Evolutionary conservation across 2,797 vertebrate species (phyloP), one percentile per base, ranked within the genome.

Genomic region (Acanthopagrus latus): DNA sequence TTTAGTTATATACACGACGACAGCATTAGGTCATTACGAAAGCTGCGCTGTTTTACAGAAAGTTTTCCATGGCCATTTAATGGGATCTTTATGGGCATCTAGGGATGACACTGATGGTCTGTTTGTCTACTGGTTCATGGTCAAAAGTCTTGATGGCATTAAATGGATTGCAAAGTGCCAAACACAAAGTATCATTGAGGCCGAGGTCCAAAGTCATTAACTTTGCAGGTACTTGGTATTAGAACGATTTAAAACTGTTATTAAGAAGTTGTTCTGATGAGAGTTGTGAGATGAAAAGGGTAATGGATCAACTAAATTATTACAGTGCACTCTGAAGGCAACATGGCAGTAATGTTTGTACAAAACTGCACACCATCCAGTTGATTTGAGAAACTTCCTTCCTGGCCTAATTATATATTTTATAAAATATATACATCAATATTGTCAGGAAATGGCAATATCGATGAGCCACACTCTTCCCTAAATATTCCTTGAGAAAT

Each of bases 1-100:
- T 20, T 25, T 17, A 21, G 66, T 47, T 13, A 14, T 16, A 18
- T 70, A 48, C n/a, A 48, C 14, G 3, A n/a, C 2, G 23, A 48
- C 16, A 54, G 16, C 18, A 54, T 60, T 18, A 66, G 9, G 9
- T 44, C 33, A 9, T 58, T 23, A 58, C n/a, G 43, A 46, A 46
- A 56, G 52, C 68, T 46, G 48, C 5, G 16, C 29, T 74, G 10
- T 64, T 68, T 74, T 51, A 20, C 23, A 23, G 33, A 54, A 48
- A 8, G 46, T 46, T 46, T 46, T 5, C 14, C 2, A 14, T 10
- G 51, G 18, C 5, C 1, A 27, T 27, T 43, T 18, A 64, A 23
- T 29, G 44, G 43, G 14, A 38, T 27, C 17, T 48, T 43, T 50
- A 27, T 43, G 21, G 13, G 1, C 1, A 68, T 54, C n/a, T 46